phyloP scores from a whole-genome alignment of 2,888 invertebrate species.

The Chrysodeixis includens region DNA sequence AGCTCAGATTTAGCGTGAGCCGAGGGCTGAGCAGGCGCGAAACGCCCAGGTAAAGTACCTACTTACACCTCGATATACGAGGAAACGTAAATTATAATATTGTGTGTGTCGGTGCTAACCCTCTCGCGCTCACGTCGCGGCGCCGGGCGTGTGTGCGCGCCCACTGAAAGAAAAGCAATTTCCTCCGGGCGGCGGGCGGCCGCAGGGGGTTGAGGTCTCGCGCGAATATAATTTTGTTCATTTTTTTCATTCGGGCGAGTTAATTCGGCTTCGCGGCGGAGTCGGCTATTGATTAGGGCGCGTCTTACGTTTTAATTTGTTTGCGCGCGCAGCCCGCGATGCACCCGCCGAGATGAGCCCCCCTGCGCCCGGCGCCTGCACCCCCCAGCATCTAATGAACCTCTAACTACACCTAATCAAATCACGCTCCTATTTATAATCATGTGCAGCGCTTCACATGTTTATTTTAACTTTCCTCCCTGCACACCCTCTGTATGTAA shows the following conservation, averaged over 20 bases:
- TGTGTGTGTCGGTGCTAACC: slow-evolving; percentile 87
- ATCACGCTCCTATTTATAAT: slow-evolving; percentile 84
- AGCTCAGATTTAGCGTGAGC: slow-evolving; percentile 88
- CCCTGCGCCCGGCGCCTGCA: slow-evolving; percentile 57
- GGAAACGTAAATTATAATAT: slow-evolving; percentile 89
- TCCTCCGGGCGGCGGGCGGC: slow-evolving; percentile 81
- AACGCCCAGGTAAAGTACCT: slow-evolving; percentile 88
- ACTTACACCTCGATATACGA: slow-evolving; percentile 88
- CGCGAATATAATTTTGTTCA: slow-evolving; percentile 90
- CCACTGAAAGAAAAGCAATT: slow-evolving; percentile 90
- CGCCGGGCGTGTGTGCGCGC: slow-evolving; percentile 83
- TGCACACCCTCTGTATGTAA: slow-evolving; percentile 49
- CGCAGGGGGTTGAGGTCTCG: slow-evolving; percentile 82
- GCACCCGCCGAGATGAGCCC: slow-evolving; percentile 85
- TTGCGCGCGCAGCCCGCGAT: slow-evolving; percentile 88
- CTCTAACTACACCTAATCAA: slow-evolving; percentile 80
- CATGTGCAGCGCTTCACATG: slow-evolving; percentile 65
- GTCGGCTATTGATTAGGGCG: slow-evolving; percentile 89
- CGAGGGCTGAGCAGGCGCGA: slow-evolving; percentile 86
- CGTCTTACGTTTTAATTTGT: slow-evolving; percentile 90
- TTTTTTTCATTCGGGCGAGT: slow-evolving; percentile 89
- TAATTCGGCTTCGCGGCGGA: slow-evolving; percentile 88
- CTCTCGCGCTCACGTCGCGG: slow-evolving; percentile 80
- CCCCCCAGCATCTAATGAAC: slow-evolving; percentile 79
- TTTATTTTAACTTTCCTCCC: slow-evolving; percentile 66